phyloP scores from a whole-genome alignment of 2,888 invertebrate genomes.

The Metellina segmentata region DNA sequence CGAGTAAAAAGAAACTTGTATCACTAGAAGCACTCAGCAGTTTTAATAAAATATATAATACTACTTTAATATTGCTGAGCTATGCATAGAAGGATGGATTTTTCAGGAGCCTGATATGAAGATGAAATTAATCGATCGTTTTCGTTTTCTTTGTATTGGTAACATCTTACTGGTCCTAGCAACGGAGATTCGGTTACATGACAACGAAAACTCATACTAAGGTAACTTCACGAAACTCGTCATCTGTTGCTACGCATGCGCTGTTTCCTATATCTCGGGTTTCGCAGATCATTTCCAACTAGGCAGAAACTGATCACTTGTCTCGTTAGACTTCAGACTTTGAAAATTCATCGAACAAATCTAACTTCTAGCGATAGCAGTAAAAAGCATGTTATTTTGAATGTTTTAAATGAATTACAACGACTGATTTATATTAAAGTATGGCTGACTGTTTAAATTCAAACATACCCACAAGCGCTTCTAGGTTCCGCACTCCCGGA shows the following conservation, averaged over 20 bases:
- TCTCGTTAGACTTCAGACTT: background rate
- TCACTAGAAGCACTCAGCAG: too few relatives aligned
- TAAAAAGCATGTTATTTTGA: too few relatives aligned
- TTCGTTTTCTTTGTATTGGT: slow-evolving; percentile 22
- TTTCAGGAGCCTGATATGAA: background rate
- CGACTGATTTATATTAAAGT: background rate
- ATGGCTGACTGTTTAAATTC: background rate
- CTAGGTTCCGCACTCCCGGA: slow-evolving; percentile 53
- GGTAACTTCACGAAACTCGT: background rate
- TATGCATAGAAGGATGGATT: too few relatives aligned
- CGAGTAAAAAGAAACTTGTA: too few relatives aligned
- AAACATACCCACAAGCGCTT: background rate
- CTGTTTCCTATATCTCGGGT: background rate
- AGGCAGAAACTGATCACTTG: background rate
- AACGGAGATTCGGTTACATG: slow-evolving; percentile 38
- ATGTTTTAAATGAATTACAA: too few relatives aligned
- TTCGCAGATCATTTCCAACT: background rate
- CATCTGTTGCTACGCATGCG: slow-evolving; percentile 7
- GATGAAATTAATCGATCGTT: slow-evolving; percentile 37
- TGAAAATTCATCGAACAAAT: too few relatives aligned
- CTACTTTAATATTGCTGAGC: too few relatives aligned
- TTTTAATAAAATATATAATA: too few relatives aligned
- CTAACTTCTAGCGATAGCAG: too few relatives aligned
- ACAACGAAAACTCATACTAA: background rate
- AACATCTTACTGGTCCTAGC: slow-evolving; percentile 46